Evolutionary conservation across 1,140 invertebrate genomes (phyloP).

Genomic region (Brachionus asplanchnoidis): DNA sequence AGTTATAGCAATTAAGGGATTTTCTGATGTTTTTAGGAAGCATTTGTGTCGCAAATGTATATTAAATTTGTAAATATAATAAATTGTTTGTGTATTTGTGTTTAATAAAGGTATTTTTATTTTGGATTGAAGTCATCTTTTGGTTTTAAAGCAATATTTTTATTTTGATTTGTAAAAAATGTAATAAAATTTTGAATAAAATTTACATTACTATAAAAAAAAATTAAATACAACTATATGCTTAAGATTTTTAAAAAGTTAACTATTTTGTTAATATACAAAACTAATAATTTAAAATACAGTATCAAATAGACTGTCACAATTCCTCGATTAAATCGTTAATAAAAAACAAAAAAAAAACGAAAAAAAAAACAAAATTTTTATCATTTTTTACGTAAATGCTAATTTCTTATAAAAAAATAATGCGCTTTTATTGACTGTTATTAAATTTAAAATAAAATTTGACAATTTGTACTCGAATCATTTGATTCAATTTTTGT

Average conservation of each 20-base stretch:
- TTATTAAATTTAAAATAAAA: neutral
- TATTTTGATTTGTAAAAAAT: neutral
- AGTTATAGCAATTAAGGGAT: too few relatives aligned
- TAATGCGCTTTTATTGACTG: neutral
- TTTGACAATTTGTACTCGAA: neutral
- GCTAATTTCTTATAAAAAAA: neutral
- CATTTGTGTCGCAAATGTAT: too few relatives aligned
- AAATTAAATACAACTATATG: neutral
- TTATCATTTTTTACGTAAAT: neutral
- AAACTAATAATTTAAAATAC: slow-evolving; percentile 2
- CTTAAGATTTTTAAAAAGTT: neutral
- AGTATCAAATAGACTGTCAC: slow-evolving; percentile 1
- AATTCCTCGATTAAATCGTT: neutral
- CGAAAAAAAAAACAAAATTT: neutral
- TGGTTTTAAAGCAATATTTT: neutral
- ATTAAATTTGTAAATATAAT: too few relatives aligned
- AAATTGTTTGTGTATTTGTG: too few relatives aligned
- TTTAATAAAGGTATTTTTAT: neutral
- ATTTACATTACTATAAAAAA: neutral
- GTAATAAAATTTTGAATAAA: neutral
- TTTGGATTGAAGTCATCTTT: neutral
- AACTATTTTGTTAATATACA: neutral
- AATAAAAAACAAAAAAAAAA: neutral
- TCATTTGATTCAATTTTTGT: neutral
- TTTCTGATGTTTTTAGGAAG: too few relatives aligned